Conservation (phyloP, 2,797 vertebrate genomes). For the Crocodylus rhombifer region DNA sequence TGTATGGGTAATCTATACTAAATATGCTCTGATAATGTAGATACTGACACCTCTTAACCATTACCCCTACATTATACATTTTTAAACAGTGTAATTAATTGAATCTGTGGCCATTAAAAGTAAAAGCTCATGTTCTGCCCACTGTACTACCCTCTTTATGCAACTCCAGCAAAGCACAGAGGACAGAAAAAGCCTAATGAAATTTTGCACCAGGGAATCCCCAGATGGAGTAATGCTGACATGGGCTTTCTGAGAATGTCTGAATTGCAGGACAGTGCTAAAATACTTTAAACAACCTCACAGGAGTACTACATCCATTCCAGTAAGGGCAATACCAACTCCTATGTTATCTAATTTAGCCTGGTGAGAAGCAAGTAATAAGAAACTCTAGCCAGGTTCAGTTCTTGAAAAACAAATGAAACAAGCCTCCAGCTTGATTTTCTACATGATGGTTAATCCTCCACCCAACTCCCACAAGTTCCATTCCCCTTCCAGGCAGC, state of each 20-base stretch:
- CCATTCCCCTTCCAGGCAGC: too few relatives aligned
- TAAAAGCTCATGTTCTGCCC: neutral
- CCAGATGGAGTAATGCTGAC: rapidly evolving
- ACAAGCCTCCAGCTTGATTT: too few relatives aligned
- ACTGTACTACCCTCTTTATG: rapidly evolving
- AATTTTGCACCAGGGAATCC: neutral
- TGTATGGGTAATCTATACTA: neutral
- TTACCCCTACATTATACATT: neutral
- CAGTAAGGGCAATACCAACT: too few relatives aligned
- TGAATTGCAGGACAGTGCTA: too few relatives aligned
- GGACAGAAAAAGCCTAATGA: rapidly evolving
- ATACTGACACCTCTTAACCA: neutral
- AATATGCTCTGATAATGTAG: neutral
- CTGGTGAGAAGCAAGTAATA: too few relatives aligned
- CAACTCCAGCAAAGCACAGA: neutral
- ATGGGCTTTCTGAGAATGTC: neutral
- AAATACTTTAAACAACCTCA: too few relatives aligned
- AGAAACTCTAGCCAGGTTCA: too few relatives aligned
- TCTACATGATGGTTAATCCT: too few relatives aligned
- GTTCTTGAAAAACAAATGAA: too few relatives aligned
- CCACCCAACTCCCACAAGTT: too few relatives aligned
- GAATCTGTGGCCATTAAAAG: neutral
- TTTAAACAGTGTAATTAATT: neutral
- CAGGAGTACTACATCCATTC: too few relatives aligned
- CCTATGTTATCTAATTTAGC: too few relatives aligned